A percentile compares a stretch with the other conserved stretches of the same genome.
These are phyloP conservation scores for Circaetus gallicus DNA, from an alignment of 2,113 vertebrate species.

Conservation along the genomic window DNA sequence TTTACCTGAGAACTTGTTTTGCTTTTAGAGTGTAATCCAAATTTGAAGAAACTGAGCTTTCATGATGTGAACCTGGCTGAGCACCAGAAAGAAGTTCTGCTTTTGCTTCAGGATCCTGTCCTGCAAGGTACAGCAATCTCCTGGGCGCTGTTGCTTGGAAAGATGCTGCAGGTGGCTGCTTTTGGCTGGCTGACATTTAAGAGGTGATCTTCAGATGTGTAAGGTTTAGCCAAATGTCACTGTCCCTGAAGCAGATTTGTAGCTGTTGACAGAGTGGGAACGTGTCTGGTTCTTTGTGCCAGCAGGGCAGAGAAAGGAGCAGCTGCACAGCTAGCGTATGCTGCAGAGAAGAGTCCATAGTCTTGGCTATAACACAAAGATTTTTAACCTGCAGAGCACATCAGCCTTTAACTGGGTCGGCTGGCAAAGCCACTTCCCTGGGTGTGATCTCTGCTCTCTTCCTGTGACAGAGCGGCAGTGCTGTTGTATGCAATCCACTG, in stretches of 20 bases:
- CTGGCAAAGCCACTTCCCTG: background rate
- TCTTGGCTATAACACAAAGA: background rate
- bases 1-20: background rate
- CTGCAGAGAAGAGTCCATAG: background rate
- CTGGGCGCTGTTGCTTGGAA: background rate
- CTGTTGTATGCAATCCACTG: background rate
- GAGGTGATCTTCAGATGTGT: background rate
- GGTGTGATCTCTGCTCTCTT: background rate
- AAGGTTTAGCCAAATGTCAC: background rate
- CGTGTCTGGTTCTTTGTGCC: background rate
- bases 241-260: background rate
- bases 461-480: background rate
- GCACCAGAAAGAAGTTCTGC: constrained; percentile 80
- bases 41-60: constrained; percentile 78
- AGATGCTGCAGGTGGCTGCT: background rate
- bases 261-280: background rate
- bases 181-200: background rate
- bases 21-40: constrained; percentile 71
- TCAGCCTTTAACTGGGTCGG: background rate
- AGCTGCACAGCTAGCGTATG: background rate
- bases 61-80: constrained; percentile 83
- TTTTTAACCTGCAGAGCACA: background rate
- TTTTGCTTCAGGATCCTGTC: constrained; percentile 75
- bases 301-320: background rate
- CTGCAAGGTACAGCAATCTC: constrained; percentile 76